A percentile compares a stretch with the other conserved stretches of the same genome.
Conservation (phyloP, 2,113 vertebrate species). For the Gobio gobio region DNA sequence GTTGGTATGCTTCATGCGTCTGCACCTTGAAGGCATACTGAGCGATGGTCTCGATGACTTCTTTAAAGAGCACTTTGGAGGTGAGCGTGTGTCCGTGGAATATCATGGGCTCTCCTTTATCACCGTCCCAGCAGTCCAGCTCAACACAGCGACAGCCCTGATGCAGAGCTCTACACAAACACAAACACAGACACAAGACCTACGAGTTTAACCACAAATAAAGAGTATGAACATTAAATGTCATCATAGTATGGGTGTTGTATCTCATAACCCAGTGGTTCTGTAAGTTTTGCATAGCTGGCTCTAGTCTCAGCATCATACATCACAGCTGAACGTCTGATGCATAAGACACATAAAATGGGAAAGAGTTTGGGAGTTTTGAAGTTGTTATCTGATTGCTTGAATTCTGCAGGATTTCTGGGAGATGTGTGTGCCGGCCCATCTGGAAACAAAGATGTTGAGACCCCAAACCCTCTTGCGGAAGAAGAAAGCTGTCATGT, state of each 20-base stretch:
- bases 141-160: constrained; percentile 96
- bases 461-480: too few species aligned
- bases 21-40: constrained; percentile 88
- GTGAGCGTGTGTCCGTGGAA: constrained; percentile 94
- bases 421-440: too few species aligned
- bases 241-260: background rate
- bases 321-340: too few species aligned
- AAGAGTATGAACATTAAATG: background rate
- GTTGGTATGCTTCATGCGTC: background rate
- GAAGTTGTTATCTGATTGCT: too few species aligned
- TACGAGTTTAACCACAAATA: background rate
- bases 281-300: background rate
- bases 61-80: constrained; percentile 92
- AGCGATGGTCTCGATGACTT: constrained; percentile 87
- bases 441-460: too few species aligned
- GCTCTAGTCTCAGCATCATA: too few species aligned
- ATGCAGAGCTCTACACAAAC: constrained; percentile 81
- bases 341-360: too few species aligned
- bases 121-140: constrained; percentile 96
- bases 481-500: too few species aligned
- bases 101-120: constrained; percentile 88
- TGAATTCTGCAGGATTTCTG: too few species aligned
- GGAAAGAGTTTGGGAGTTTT: too few species aligned
- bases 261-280: background rate
- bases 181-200: constrained; percentile 26